Percentiles rank a stretch among this genome's conserved stretches.
These are phyloP conservation scores for Sander lucioperca DNA, from an alignment of 2,113 vertebrate species.

Conservation along the genomic window DNA sequence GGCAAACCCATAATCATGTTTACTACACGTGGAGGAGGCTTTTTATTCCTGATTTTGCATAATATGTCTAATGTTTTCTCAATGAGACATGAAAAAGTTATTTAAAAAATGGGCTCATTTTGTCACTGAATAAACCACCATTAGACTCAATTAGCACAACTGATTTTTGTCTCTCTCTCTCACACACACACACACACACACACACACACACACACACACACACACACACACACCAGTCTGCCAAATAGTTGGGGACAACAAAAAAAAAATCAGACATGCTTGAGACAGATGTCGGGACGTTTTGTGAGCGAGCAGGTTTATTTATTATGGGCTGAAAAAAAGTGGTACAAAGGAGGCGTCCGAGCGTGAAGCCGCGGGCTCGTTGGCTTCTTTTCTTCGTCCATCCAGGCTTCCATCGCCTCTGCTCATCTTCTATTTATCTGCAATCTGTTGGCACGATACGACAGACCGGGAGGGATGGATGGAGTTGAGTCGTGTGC, in stretches of 20 bases:
- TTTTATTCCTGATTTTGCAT: constrained; percentile 85
- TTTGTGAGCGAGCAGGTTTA: constrained; percentile 73
- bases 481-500: constrained; percentile 11
- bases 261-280: constrained; percentile 81
- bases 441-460: constrained; percentile 73
- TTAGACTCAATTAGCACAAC: constrained; percentile 68
- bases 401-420: constrained; percentile 57
- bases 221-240: constrained; percentile 14
- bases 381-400: constrained; percentile 71
- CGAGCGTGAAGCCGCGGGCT: constrained; percentile 84
- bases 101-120: constrained; percentile 61
- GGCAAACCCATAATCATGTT: constrained; percentile 7
- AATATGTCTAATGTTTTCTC: constrained; percentile 88
- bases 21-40: not conserved
- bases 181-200: constrained; percentile 8
- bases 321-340: constrained; percentile 73
- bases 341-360: constrained; percentile 90
- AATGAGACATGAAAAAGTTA: constrained; percentile 61
- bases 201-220: not conserved
- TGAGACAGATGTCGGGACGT: constrained; percentile 86
- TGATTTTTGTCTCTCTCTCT: not conserved
- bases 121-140: constrained; percentile 82
- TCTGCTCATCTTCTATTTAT: constrained; percentile 66
- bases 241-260: constrained; percentile 37
- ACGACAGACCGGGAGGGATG: constrained; percentile 14